These are phyloP conservation scores for Oryzias woworae DNA, from an alignment of 2,113 vertebrate species.

Conservation along the genomic window DNA sequence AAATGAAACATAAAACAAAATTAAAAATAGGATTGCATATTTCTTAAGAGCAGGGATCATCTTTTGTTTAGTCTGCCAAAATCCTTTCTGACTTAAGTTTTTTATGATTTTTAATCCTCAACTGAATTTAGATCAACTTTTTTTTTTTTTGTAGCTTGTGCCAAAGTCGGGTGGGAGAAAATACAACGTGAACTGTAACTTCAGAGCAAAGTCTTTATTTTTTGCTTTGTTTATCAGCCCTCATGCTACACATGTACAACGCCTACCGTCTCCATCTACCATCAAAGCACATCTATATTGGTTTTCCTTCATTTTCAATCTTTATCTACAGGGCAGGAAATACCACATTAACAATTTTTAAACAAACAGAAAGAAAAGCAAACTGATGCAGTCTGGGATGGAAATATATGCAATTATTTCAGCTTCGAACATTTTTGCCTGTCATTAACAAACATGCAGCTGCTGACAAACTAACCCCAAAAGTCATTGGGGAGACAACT, in stretches of 20 bases:
- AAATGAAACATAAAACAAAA: no score
- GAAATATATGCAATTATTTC: slow-evolving; percentile 10
- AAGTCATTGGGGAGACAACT: background rate
- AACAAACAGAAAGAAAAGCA: slow-evolving; percentile 19
- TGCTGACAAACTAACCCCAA: background rate
- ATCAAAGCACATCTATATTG: slow-evolving; percentile 16
- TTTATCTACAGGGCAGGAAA: slow-evolving; percentile 16
- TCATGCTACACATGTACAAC: slow-evolving; percentile 11
- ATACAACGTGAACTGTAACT: background rate
- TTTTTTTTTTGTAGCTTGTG: background rate
- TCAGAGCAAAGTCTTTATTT: slow-evolving; percentile 6
- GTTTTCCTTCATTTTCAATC: slow-evolving; percentile 9
- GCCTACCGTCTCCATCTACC: background rate
- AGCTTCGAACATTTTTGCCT: background rate
- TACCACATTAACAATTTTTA: slow-evolving; percentile 11
- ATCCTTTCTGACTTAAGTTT: no score
- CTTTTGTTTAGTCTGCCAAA: no score
- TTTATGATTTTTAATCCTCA: no score
- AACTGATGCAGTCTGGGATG: slow-evolving; percentile 6
- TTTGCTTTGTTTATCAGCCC: slow-evolving; percentile 19
- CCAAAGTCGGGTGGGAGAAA: slow-evolving; percentile 5
- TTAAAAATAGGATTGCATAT: no score
- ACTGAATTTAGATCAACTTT: background rate
- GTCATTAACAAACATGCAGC: background rate
- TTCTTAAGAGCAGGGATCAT: no score